A percentile compares a stretch with the other conserved stretches of the same genome.
phyloP scores from a whole-genome alignment of 2,113 vertebrate species.

The Copsychus sechellarum region DNA sequence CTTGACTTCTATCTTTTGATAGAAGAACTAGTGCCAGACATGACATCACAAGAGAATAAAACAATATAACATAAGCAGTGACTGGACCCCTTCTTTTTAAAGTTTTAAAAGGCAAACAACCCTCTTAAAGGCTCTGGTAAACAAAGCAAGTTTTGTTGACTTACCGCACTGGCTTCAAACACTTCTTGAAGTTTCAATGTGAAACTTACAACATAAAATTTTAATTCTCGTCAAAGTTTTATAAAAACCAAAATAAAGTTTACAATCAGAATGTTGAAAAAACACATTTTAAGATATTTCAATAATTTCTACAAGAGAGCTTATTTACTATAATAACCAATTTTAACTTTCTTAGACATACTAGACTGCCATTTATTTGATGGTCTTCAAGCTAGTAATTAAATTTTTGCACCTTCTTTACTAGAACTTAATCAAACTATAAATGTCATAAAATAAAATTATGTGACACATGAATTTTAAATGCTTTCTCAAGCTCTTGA shows the following conservation, averaged over 20 bases:
- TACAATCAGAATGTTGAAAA: background rate
- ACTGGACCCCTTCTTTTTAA: background rate
- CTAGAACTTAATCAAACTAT: background rate
- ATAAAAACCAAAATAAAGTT: background rate
- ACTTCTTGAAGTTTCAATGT: background rate
- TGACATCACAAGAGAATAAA: background rate
- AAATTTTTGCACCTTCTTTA: background rate
- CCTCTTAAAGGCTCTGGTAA: background rate
- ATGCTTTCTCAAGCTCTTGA: background rate
- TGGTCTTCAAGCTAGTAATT: background rate
- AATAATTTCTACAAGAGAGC: background rate
- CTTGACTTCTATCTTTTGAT: background rate
- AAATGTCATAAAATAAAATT: background rate
- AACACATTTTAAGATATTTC: background rate
- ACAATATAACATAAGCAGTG: background rate
- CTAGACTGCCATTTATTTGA: background rate
- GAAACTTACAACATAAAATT: background rate
- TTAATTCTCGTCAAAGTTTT: background rate
- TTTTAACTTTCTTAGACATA: background rate
- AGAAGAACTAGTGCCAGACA: background rate
- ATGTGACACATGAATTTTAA: background rate
- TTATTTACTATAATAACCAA: background rate
- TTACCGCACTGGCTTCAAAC: background rate
- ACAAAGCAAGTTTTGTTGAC: background rate
- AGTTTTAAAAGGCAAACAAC: background rate